Evolutionary conservation across 2,113 vertebrate species (phyloP).

Genomic region (Apodemus sylvaticus): DNA sequence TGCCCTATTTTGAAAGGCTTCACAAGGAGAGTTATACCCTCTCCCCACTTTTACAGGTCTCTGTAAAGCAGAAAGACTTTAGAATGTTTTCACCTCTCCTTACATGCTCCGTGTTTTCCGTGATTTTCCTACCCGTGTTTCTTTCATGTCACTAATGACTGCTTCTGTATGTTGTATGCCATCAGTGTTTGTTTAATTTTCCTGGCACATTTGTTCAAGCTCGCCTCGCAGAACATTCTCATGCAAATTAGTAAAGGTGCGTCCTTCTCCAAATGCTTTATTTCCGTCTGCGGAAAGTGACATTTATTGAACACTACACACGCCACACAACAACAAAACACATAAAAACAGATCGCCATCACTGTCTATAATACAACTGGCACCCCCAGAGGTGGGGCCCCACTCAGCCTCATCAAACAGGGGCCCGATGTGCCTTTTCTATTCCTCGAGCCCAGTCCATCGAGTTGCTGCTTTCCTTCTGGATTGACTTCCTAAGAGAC

Average conservation of each 20-base stretch:
- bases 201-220: background rate
- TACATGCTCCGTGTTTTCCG: background rate
- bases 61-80: background rate
- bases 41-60: background rate
- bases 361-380: background rate
- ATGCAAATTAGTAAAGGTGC: background rate
- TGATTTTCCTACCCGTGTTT: background rate
- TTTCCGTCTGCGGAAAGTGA: background rate
- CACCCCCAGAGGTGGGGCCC: background rate
- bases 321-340: background rate
- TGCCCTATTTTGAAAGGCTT: background rate
- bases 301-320: background rate
- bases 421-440: fast-evolving
- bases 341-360: background rate
- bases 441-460: background rate
- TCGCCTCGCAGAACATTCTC: background rate
- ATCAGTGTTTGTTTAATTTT: background rate
- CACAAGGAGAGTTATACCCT: too few relatives aligned
- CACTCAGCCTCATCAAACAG: background rate
- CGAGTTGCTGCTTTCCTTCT: background rate
- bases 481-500: background rate
- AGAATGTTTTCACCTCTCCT: background rate
- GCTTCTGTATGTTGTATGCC: background rate
- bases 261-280: background rate
- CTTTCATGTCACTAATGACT: background rate